phyloP scores from a whole-genome alignment of 2,113 vertebrate species.

The Elachura formosa region DNA sequence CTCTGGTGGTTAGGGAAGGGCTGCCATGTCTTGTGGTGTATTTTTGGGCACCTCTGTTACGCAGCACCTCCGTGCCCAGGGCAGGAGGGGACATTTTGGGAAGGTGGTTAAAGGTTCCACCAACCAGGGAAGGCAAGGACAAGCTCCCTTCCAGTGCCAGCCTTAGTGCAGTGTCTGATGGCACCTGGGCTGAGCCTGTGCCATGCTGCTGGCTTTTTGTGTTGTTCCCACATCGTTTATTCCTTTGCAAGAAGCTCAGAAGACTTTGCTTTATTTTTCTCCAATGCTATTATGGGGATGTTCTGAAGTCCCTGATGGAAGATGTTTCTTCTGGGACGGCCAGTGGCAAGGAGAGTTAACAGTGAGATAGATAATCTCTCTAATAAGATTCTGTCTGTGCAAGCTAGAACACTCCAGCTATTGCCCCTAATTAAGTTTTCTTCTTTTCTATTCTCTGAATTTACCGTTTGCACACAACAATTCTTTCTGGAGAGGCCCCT shows the following conservation, averaged over 20 bases:
- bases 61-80: not conserved
- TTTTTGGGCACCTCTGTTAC: not conserved
- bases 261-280: not conserved
- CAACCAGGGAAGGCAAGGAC: not conserved
- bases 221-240: not conserved
- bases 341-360: not conserved
- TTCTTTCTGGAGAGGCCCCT: not conserved
- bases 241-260: not conserved
- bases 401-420: not conserved
- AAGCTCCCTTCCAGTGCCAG: not conserved
- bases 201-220: not conserved
- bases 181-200: not conserved
- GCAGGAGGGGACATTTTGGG: not conserved
- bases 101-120: not conserved
- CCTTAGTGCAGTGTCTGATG: not conserved
- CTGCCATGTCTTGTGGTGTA: accelerated
- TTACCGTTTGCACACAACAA: not conserved
- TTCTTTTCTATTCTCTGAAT: not conserved
- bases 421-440: not conserved
- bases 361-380: not conserved
- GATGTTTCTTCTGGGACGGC: not conserved
- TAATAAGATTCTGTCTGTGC: not conserved
- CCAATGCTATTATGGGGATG: not conserved
- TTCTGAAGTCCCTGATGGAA: not conserved
- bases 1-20: not conserved